Evolutionary conservation across 2,113 vertebrate species (phyloP), one percentile per base, ranked within the genome.

Genomic region (Callorhinus ursinus): DNA sequence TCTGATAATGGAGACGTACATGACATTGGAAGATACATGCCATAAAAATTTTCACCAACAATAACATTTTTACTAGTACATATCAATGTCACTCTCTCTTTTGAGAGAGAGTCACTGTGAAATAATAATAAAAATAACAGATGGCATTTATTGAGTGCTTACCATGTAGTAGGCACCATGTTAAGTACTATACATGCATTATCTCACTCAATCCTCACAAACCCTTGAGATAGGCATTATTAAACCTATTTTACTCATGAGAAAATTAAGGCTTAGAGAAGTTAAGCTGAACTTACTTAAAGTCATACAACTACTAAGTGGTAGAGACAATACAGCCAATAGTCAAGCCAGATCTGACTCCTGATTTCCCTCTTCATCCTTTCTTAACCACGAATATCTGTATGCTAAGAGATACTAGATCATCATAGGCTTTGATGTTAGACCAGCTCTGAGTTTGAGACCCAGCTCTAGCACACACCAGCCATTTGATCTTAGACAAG

Each of bases 21-120:
- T 86, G 65, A 82, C 12, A 76, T 93, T 49, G 90, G 46, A 82
- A 69, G 80, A 93, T 42, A 57, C 53, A 77, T 77, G 33, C 24
- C 42, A 85, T 26, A 74, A 82, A 85, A 65, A 26, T 46, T 86
- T 93, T 79, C 26, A 59, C 28, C 71, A 94, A 11, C 1, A 46
- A 26, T 51, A 79, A 67, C 14, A 57, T 93, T 96, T 97, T 96
- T 92, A 92, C 80, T 95, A 87, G 14, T 21, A 61, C n/a, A 22
- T 86, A 69, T 77, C 65, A 90, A 61, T 39, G n/a, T 53, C 49
- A 95, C 18, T 53, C 24, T 93, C 24, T 96, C 42, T 49, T 69
- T 89, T 65, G 53, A 93, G 39, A 39, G 39, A 69, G 11, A 61
- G 57, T 63, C 92, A 80, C 63, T 81, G 80, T 86, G 65, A 96